Base-by-base conservation (phyloP, 2,113 vertebrate species). In the Zosterops borbonicus region DNA sequence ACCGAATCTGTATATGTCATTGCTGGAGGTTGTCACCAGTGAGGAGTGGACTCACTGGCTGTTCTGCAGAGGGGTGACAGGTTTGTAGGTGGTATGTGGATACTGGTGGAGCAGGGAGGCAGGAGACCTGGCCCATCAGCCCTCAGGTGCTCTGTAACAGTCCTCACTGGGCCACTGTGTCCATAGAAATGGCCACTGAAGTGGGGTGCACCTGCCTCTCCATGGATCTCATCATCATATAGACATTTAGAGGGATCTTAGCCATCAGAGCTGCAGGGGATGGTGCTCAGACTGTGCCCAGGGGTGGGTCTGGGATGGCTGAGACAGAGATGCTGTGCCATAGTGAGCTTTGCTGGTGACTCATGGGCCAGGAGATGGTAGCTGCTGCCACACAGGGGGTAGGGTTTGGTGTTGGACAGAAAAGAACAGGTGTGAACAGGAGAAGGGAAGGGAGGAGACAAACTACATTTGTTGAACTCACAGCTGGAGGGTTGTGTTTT, bases 51-150 rank as follows among this genome's bases (percentile, higher is more conserved):
- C 65, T 12, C 1, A 0, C 49, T 18, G 33, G 49, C 41, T n/a
- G 17, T 64, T 59, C 31, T 94, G 35, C 59, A 60, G 75, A 19
- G 17, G 0, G 1, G 39, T 74, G 53, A 14, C 73, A 33, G 62
- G 53, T 41, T 73, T 31, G 31, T 27, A 22, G 50, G 16, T 75
- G 47, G 37, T 4, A 0, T 29, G 22, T 23, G 49, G 42, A n/a
- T 46, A 2, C 41, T 35, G 5, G 0, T 39, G 50, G 56, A 49
- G 35, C 37, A 20, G 24, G 41, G 52, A 44, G 44, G 27, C 67
- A 28, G 73, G 47, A 75, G n/a, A 44, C 0, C 0, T 28, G 39
- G 5, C 6, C 0, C 2, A 0, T 58, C 31, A 14, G 4, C 71
- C 35, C 44, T 28, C 8, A 5, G 29, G 5, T 16, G 33, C 52